Base-by-base conservation (phyloP, 2,888 invertebrate species). In the Standfussiana lucernea region DNA sequence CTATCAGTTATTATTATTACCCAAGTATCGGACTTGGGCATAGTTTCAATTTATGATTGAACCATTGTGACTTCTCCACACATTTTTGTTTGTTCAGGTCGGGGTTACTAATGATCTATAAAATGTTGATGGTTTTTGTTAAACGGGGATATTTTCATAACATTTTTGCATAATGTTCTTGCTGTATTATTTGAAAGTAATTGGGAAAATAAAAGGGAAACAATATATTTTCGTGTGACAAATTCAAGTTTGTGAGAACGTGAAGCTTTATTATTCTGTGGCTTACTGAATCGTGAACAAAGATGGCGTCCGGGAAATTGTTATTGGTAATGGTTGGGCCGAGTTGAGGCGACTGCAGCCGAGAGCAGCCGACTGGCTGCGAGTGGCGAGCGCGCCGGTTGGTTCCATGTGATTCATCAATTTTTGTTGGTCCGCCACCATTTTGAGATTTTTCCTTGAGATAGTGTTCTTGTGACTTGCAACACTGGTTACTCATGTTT, bases 231-330 rank as follows among this genome's bases (percentile, higher is more conserved):
- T 74, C 53, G 73, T 71, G 79, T 81, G 83, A 90, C 77, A 85
- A 82, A 87, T 88, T 85, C 64, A 75, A 78, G 78, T 80, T 84
- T 86, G 83, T 75, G 79, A 83, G 82, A 79, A 84, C 80, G 79
- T 72, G 68, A 77, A 77, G 77, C 81, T 90, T 89, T 88, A 87
- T 89, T 85, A 85, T 88, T 91, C 90, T 88, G 80, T 90, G 89
- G 91, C 79, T 88, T 89, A 90, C 90, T 92, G 90, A 93, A 91
- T 93, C 92, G 92, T 93, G 90, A 92, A 93, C 93, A 91, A 93
- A 93, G 93, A 94, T 93, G 93, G 94, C 93, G 93, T 88, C 92
- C 91, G 91, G 93, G 92, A 93, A 93, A 94, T 92, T 92, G 94
- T 93, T 93, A 92, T 93, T 92, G 92, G 92, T 93, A 92, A 91